Evolutionary conservation across 2,113 vertebrate genomes (phyloP).

Genomic region (Dicentrarchus labrax): DNA sequence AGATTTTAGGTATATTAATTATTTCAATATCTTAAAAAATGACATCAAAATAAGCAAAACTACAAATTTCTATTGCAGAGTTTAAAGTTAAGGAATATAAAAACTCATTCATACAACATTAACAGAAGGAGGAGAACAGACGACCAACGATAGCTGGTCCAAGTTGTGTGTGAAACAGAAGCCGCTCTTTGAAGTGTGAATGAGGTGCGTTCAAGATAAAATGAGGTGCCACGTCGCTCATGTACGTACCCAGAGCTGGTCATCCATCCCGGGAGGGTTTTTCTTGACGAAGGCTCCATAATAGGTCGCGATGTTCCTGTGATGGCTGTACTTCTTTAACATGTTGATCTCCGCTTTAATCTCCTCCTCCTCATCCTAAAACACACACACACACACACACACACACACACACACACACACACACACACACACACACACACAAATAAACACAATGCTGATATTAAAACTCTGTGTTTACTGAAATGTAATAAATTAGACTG

Average conservation of each 20-base stretch:
- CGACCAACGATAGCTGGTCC: too few species aligned
- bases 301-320: conserved; percentile 95
- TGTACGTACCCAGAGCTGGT: conserved; percentile 93
- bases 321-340: conserved; percentile 99
- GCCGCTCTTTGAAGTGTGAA: too few species aligned
- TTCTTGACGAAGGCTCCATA: conserved; percentile 99
- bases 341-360: conserved; percentile 99
- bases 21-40: too few species aligned
- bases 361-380: conserved; percentile 98
- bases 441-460: background rate
- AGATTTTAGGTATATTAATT: too few species aligned
- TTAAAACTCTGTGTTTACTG: background rate
- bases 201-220: too few species aligned
- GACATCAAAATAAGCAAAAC: too few species aligned
- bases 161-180: too few species aligned
- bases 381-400: conserved; percentile 50
- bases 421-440: background rate
- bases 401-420: conserved; percentile 13
- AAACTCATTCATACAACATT: too few species aligned
- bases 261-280: conserved; percentile 97
- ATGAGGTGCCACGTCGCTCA: background rate
- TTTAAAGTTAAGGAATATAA: too few species aligned
- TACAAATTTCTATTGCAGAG: too few species aligned
- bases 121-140: too few species aligned
- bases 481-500: background rate